A percentile compares a stretch with the other conserved stretches of the same genome.
Evolutionary conservation across 2,797 vertebrate species (phyloP).

Genomic region (Cercopithecus neglectus): DNA sequence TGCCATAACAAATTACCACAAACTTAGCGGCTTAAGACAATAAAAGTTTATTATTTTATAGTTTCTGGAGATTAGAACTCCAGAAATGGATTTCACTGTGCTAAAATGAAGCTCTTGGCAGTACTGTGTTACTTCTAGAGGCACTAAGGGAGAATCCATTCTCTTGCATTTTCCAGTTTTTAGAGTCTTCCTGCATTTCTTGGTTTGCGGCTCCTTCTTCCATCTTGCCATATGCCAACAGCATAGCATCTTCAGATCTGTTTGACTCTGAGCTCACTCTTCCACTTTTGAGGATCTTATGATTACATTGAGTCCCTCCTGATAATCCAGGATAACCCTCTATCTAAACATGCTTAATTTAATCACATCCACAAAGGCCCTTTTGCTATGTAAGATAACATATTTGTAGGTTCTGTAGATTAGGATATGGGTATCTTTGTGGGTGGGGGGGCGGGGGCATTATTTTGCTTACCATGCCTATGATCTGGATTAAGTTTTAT

Average conservation of each 20-base stretch:
- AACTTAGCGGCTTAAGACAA: background rate
- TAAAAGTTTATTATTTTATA: background rate
- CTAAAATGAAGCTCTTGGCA: background rate
- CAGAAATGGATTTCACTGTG: background rate
- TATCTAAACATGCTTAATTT: background rate
- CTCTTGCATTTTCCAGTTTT: background rate
- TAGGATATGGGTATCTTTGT: background rate
- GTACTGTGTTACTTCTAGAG: background rate
- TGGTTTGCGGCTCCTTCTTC: background rate
- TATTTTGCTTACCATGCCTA: slow-evolving; percentile 1
- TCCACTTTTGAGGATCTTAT: background rate
- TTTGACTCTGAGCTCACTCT: background rate
- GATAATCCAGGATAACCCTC: background rate
- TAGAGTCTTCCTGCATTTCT: background rate
- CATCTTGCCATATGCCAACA: background rate
- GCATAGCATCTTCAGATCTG: too few relatives aligned
- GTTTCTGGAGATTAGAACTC: background rate
- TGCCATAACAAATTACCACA: background rate
- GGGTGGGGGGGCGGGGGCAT: background rate
- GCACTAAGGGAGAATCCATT: background rate
- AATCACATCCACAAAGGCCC: background rate
- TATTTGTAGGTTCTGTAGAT: background rate
- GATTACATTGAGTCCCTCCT: background rate
- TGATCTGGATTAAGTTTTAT: background rate
- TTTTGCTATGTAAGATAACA: background rate